These are phyloP conservation scores for Sprattus sprattus DNA, from an alignment of 2,113 vertebrate species.

Conservation along the genomic window DNA sequence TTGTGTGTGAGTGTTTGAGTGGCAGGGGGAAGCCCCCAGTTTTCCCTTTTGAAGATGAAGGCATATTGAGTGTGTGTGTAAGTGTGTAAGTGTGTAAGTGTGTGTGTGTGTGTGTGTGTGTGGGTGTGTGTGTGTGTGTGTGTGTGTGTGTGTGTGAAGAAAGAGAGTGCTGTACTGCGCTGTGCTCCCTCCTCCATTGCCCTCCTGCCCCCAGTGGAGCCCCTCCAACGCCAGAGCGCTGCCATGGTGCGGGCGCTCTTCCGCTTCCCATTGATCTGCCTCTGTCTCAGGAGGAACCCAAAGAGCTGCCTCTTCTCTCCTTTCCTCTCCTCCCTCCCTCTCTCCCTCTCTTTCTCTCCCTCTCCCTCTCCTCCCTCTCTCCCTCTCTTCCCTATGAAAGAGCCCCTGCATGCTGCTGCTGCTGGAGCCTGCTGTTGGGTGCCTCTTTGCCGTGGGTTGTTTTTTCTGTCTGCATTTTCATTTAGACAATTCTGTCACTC, in stretches of 20 bases:
- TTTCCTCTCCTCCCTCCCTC: neutral
- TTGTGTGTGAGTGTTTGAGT: neutral
- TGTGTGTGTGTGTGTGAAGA: too few relatives aligned
- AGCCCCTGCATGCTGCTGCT: too few relatives aligned
- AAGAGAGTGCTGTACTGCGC: too few relatives aligned
- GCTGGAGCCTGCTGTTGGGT: too few relatives aligned
- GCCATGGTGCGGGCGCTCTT: neutral
- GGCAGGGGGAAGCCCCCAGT: constrained; percentile 20
- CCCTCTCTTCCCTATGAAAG: too few relatives aligned
- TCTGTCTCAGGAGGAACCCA: neutral
- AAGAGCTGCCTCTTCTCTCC: neutral
- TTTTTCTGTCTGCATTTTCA: neutral
- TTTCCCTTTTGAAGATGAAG: neutral
- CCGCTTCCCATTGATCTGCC: neutral
- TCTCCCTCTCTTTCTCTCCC: neutral
- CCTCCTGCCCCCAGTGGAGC: neutral
- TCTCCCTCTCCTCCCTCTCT: constrained; percentile 13
- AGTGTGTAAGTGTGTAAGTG: constrained; percentile 18
- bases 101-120: neutral
- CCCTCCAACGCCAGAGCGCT: neutral
- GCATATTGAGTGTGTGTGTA: neutral
- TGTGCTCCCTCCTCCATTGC: neutral
- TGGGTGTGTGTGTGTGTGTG: neutral
- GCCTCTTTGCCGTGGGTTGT: neutral
- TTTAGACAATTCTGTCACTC: neutral